Evolutionary conservation across 2,797 vertebrate species (phyloP), one percentile per base, ranked within the genome.

Genomic region (Allobates femoralis): DNA sequence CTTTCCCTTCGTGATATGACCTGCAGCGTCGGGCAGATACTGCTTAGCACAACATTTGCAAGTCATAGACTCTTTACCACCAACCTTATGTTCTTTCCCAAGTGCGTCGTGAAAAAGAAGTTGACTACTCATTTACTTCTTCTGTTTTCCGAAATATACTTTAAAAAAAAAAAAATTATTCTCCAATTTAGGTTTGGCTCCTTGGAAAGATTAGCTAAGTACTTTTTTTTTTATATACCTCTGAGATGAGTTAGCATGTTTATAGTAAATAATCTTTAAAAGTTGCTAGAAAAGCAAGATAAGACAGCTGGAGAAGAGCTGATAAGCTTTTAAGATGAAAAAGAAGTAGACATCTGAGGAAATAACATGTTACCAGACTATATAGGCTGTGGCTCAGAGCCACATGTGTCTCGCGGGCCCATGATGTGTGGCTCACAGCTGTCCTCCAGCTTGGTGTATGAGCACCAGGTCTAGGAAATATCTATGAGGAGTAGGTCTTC

Each of bases 61-160:
- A 88, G 87, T 88, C 83, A 85, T 88, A 85, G 87, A 71, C 78
- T 85, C 74, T 88, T 88, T 88, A 88, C 78, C 87, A 69, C 71
- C 60, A 85, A 51, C 87, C 87, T 81, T 81, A 85, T 85, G 83
- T 88, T 66, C 69, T 76, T 67, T 88, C 83, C 87, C 87, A 41
- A 55, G 83, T 81, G 87, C 78, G 23, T 71, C 37, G 50, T 67
- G 78, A 85, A 87, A 66, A 73, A 69, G 67, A 80, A 76, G 67
- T 85, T 85, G 56, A 76, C 73, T 58, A 69, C 82, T 85, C 71
- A 32, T 81, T 81, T 81, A 34, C 50, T 79, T 84, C 58, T 66
- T 62, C 60, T 26, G 46, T 80, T 85, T 66, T 86, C 32, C 0
- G 60, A 83, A 78, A 83, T 78, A 56, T 80, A 64, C 55, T 56